A percentile compares a stretch with the other conserved stretches of the same genome.
Evolutionary conservation across 2,888 invertebrate genomes (phyloP).

Genomic region (Slavum lentiscoides): DNA sequence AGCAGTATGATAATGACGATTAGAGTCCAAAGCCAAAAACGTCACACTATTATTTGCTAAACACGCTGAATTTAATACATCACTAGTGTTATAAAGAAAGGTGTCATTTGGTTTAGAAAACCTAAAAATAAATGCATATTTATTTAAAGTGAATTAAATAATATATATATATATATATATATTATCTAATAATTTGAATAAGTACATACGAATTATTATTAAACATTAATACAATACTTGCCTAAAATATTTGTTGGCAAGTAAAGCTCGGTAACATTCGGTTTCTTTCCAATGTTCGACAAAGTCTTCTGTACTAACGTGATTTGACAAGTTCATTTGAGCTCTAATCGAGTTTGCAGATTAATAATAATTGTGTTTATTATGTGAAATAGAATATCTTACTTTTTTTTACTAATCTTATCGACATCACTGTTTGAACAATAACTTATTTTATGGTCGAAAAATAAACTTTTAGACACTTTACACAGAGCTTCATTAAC

Average conservation of each 20-base stretch:
- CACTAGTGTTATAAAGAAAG: not conserved
- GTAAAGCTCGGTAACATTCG: slow-evolving; percentile 38
- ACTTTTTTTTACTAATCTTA: slow-evolving; percentile 33
- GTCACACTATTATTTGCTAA: slow-evolving; percentile 66
- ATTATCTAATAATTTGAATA: no score
- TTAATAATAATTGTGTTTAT: slow-evolving; percentile 1
- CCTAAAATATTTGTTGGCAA: slow-evolving; percentile 47
- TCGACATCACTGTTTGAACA: slow-evolving; percentile 16
- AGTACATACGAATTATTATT: no score
- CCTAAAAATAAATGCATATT: slow-evolving; percentile 5
- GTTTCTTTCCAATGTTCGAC: slow-evolving; percentile 36
- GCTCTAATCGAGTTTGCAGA: not conserved
- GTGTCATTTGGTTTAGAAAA: slow-evolving; percentile 35
- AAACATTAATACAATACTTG: not conserved
- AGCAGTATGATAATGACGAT: slow-evolving; percentile 73
- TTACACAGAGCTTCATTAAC: slow-evolving; percentile 19
- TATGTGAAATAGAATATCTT: slow-evolving; percentile 12
- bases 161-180: no score
- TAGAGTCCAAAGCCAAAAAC: slow-evolving; percentile 74
- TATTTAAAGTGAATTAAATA: not conserved
- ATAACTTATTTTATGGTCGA: slow-evolving; percentile 14
- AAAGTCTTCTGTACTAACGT: slow-evolving; percentile 28
- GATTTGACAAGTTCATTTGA: slow-evolving; percentile 21
- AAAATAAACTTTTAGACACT: slow-evolving; percentile 41
- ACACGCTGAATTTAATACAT: slow-evolving; percentile 59